Evolutionary conservation across 2,888 invertebrate genomes (phyloP), one percentile per base, ranked within the genome.

Genomic region (Drosophila neotestacea): DNA sequence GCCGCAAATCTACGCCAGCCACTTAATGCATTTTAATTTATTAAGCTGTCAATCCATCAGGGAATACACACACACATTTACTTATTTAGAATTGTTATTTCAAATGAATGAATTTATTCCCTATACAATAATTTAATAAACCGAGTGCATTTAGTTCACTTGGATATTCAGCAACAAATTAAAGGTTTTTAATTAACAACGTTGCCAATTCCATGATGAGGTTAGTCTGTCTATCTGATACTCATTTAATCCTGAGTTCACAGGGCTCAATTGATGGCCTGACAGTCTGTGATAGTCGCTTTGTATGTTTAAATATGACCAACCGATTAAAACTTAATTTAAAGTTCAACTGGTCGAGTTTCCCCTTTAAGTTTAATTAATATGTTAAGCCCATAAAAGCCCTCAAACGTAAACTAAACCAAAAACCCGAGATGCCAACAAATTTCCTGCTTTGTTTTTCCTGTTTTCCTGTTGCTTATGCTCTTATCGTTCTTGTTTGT

Each of bases 11-110:
- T 78, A 73, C 77, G 76, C 81, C 70, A 70, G 66, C 67, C 81
- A 84, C 85, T 79, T 85, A 88, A 88, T 86, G 88, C 85, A 88
- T 73, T 86, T 86, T 88, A 86, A 86, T 86, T 86, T 86, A 85
- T 86, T 87, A 87, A 88, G 83, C 83, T 86, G 85, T 86, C 85
- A 85, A 85, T 87, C 77, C 68, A 71, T 62, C 69, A 65, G 59
- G 36, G 59, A 52, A 41, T 30, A 22, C 51, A 34, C 46, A 11
- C 48, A 41, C 56, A 5, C 42, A 39, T 34, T 22, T 38, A 9
- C n/a, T 27, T 54, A 9, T 9, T 30, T 16, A 1, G 41, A 34
- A 32, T 28, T 34, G 13, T 13, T 39, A 46, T 56, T 5, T 4
- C 11, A 44, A 9, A 22, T 34, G 30, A 42, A 44, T 56, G 44